Evolutionary conservation across 2,113 vertebrate genomes (phyloP), one percentile per base, ranked within the genome.

Genomic region (Clarias batrachus): DNA sequence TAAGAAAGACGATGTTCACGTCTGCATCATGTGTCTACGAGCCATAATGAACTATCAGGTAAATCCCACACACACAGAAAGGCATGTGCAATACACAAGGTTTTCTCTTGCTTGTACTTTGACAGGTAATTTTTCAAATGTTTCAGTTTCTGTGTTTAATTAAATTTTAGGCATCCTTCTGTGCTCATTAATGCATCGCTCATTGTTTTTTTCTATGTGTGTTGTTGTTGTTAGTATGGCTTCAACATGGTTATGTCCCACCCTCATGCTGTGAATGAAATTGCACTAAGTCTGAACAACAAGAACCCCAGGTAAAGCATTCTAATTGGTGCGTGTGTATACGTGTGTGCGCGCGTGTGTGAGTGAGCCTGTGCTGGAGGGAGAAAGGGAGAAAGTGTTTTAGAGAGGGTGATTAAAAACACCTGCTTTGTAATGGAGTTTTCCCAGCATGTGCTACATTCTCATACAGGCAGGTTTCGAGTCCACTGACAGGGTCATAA

Each of bases 1-100:
- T 94, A 97, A 98, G 93, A 99, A 99, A 93, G 98, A 99, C 2
- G 98, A 99, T 0, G 97, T 99, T 73, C 97, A 99, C 0, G 97
- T 99, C 63, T 99, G 98, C 91, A 98, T 99, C 92, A 97, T 99
- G 94, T 99, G 98, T 87, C 96, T 99, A 14, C 94, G 97, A 59
- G 97, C 98, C 82, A 96, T 99, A 90, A 99, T 99, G 98, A 99
- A 99, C 94, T 99, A 99, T 91, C 98, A 99, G 97, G 98, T 99
- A 89, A 84, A 59, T 4, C 3, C 25, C 41, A 60, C 63, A 87
- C 68, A 87, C 68, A 87, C 68, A 25, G 1, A 8, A 37, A 3
- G 10, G 25, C 9, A 82, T 25, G 60, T 83, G 79, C 13, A 52
- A 48, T 30, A 48, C 48, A 77, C 81, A 54, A 89, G 89, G 30